Evolutionary conservation across 2,797 vertebrate genomes (phyloP).

Genomic region (Nasua narica): DNA sequence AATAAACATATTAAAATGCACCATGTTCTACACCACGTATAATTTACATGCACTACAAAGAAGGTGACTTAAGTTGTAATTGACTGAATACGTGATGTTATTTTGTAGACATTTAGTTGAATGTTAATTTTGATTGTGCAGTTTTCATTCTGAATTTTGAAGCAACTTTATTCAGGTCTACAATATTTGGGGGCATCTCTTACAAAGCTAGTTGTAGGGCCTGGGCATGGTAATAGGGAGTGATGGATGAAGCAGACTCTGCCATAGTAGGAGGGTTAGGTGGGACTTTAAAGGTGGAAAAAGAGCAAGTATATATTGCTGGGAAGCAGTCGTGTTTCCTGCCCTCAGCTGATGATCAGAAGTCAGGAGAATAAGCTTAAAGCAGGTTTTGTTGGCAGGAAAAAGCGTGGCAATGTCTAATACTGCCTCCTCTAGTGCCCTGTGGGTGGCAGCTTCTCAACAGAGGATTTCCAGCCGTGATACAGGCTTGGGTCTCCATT

Average conservation of each 20-base stretch:
- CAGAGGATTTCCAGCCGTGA: neutral
- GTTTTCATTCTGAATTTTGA: conserved; percentile 27
- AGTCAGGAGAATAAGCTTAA: neutral
- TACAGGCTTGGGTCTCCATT: neutral
- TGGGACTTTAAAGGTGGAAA: neutral
- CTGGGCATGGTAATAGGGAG: neutral
- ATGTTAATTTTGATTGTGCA: neutral
- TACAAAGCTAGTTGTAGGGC: neutral
- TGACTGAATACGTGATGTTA: neutral
- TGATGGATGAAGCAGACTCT: neutral
- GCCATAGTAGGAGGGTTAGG: neutral
- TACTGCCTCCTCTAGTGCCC: neutral
- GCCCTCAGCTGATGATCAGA: neutral
- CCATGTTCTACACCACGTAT: neutral
- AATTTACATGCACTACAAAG: neutral
- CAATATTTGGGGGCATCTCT: neutral
- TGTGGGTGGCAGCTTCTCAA: neutral
- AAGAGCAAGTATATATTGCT: neutral
- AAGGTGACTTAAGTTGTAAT: neutral
- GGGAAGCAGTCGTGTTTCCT: neutral
- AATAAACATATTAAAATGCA: neutral
- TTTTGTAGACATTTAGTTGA: neutral
- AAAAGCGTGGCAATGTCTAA: neutral
- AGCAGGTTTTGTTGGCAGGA: neutral
- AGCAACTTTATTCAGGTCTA: neutral